phyloP scores from a whole-genome alignment of 2,888 invertebrate genomes.

The Spicauda simplicius region DNA sequence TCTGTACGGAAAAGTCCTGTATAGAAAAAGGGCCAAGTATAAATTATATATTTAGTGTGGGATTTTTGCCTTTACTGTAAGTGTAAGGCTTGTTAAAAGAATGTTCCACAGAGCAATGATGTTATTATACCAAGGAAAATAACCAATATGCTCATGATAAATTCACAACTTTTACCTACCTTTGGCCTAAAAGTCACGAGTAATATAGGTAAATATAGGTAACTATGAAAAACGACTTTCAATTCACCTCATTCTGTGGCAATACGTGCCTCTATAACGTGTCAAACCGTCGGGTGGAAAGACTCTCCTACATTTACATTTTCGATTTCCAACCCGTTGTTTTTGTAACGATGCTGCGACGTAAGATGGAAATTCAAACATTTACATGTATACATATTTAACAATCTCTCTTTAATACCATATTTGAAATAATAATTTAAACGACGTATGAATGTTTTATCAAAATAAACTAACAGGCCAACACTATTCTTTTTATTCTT shows the following conservation, averaged over 20 bases:
- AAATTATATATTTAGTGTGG: background rate
- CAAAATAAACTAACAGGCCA: background rate
- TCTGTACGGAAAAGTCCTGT: background rate
- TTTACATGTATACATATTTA: conserved; percentile 5
- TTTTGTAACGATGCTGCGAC: conserved; percentile 4
- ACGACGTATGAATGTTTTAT: background rate
- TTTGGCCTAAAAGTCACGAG: background rate
- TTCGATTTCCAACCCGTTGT: conserved; percentile 8
- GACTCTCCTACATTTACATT: conserved; percentile 4
- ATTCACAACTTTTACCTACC: background rate
- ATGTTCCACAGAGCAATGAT: background rate
- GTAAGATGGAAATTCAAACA: conserved; percentile 6
- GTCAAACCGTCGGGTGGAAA: background rate
- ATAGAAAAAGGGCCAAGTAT: background rate
- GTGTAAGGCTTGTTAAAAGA: background rate
- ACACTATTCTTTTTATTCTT: background rate
- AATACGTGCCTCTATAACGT: background rate
- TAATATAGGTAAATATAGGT: conserved; percentile 1
- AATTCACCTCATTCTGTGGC: background rate
- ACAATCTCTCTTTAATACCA: conserved; percentile 4
- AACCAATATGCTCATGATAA: conserved; percentile 19
- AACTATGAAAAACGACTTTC: conserved; percentile 13
- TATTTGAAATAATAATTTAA: background rate
- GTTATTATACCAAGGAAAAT: conserved; percentile 12
- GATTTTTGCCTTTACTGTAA: background rate